Percentiles rank a stretch among this genome's conserved stretches.
Conservation (phyloP, 2,113 vertebrate genomes). For the Fulmarus glacialis region DNA sequence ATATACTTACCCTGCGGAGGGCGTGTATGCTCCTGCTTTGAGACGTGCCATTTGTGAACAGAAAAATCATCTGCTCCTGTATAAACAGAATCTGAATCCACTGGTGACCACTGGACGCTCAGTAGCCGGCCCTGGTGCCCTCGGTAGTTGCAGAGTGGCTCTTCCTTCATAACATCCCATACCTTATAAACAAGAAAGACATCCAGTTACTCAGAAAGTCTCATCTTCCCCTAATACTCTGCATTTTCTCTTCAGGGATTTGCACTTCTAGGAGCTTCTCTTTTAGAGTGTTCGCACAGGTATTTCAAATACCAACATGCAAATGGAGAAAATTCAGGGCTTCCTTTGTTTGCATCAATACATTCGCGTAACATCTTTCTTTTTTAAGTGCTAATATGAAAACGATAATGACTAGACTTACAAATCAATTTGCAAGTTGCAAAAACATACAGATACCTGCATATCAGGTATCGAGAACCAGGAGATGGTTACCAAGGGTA, state of each 20-base stretch:
- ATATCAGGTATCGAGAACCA: background rate
- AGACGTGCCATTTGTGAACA: constrained; percentile 88
- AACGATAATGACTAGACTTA: background rate
- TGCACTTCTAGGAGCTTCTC: background rate
- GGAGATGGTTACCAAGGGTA: background rate
- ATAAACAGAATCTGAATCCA: constrained; percentile 88
- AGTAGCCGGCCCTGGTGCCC: constrained; percentile 89
- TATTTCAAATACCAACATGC: background rate
- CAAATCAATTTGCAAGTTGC: background rate
- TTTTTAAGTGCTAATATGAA: background rate
- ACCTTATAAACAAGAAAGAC: constrained; percentile 77
- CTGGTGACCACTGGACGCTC: constrained; percentile 89
- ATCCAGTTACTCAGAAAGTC: background rate
- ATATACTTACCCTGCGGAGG: constrained; percentile 87
- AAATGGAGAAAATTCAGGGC: background rate
- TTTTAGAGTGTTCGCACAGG: background rate
- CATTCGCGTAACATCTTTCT: background rate
- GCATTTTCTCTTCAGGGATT: background rate
- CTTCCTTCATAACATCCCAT: constrained; percentile 90
- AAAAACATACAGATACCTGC: background rate
- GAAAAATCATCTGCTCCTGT: constrained; percentile 95
- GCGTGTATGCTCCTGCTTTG: constrained; percentile 85
- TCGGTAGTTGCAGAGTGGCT: constrained; percentile 89
- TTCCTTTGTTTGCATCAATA: background rate
- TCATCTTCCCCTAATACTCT: background rate